Conservation (phyloP, 2,888 invertebrate species). For the Noctua pronuba region DNA sequence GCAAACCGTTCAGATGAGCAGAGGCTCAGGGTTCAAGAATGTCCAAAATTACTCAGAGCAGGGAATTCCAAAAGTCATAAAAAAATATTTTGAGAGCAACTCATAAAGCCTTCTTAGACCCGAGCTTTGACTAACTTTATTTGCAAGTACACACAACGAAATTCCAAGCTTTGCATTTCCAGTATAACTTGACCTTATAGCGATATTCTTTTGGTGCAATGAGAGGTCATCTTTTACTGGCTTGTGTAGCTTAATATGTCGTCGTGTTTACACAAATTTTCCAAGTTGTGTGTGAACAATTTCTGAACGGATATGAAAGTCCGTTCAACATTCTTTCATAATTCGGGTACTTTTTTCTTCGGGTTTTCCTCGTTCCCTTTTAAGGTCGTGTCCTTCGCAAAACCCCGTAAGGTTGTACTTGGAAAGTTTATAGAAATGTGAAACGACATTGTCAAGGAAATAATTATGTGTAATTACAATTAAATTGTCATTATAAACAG, state of each 20-base stretch:
- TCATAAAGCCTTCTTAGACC: constrained; percentile 56
- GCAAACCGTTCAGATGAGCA: constrained; percentile 40
- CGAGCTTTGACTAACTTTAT: constrained; percentile 45
- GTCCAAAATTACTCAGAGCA: constrained; percentile 61
- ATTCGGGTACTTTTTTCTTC: constrained; percentile 46
- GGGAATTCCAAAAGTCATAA: constrained; percentile 58
- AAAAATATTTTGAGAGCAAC: constrained; percentile 58
- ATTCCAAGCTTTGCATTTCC: constrained; percentile 4
- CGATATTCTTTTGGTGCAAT: neutral
- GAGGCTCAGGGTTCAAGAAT: constrained; percentile 52
- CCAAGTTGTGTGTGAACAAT: constrained; percentile 33
- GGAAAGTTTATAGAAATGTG: constrained; percentile 56
- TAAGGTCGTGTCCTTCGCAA: constrained; percentile 47
- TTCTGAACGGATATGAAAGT: constrained; percentile 61
- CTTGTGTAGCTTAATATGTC: neutral
- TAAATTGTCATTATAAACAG: constrained; percentile 14
- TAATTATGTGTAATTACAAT: constrained; percentile 41
- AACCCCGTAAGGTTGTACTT: constrained; percentile 29
- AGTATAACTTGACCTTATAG: neutral
- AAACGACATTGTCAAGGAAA: constrained; percentile 46
- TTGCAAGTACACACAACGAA: constrained; percentile 41
- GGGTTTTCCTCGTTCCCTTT: constrained; percentile 50
- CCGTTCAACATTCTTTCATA: constrained; percentile 44
- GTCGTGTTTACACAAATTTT: constrained; percentile 29
- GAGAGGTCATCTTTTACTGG: neutral